Evolutionary conservation across 2,888 invertebrate genomes (phyloP).

Genomic region (Epinotia ramella): DNA sequence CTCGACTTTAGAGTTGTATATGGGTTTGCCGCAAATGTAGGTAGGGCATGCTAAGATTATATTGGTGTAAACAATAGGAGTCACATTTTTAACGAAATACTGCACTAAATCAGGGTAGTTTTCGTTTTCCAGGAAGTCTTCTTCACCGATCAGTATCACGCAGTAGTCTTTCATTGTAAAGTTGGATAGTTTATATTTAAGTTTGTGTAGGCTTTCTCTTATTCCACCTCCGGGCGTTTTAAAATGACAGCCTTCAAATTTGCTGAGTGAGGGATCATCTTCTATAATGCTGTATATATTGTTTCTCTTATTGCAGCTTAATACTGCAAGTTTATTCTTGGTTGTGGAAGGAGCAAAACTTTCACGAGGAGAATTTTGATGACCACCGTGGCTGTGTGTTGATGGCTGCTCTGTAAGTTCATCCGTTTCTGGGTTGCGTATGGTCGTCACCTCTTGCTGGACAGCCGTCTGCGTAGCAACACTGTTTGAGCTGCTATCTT

Average conservation of each 20-base stretch:
- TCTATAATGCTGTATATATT: neutral
- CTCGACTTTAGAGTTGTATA: neutral
- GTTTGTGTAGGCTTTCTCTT: neutral
- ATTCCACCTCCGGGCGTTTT: neutral
- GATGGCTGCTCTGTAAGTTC: too few species aligned
- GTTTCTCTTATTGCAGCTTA: neutral
- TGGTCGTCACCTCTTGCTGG: neutral
- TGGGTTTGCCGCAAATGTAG: neutral
- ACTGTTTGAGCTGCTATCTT: neutral
- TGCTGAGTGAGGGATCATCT: neutral
- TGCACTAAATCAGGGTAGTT: neutral
- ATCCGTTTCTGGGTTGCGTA: neutral
- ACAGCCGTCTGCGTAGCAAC: too few species aligned
- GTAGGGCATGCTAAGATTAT: neutral
- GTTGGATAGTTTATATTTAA: neutral
- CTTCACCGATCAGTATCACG: constrained; percentile 4
- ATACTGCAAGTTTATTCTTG: neutral
- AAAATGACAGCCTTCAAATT: constrained; percentile 5
- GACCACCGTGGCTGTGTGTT: neutral
- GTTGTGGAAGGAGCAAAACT: neutral
- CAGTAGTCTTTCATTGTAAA: neutral
- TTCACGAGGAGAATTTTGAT: neutral
- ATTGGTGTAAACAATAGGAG: neutral
- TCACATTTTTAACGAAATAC: neutral
- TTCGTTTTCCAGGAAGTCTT: neutral